Evolutionary conservation across 2,797 vertebrate genomes (phyloP), one percentile per base, ranked within the genome.

Genomic region (Nannoperca australis): DNA sequence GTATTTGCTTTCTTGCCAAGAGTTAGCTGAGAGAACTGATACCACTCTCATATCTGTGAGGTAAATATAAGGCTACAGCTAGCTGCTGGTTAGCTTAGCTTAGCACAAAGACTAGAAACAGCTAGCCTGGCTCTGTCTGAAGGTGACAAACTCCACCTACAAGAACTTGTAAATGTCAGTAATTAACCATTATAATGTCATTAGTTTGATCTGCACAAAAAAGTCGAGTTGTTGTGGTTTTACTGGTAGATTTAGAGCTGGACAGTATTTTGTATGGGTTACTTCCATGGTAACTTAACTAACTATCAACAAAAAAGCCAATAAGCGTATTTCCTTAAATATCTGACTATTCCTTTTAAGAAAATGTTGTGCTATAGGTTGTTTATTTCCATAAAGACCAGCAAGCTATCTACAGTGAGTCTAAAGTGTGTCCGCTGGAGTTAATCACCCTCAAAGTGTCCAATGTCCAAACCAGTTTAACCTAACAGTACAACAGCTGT

Each of bases 401-500:
- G n/a, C 12, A 22, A 20, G 22, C 59, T 44, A 17, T 53, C 30
- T 67, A 1, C 55, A 18, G 13, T 62, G 24, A n/a, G 49, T 51
- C 8, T 50, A 8, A 42, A 65, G 11, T 51, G 61, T 58, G 53
- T 72, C 18, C n/a, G 53, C 18, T 44, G 6, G 51, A 72, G 69
- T 81, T 84, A 80, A 76, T 84, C 69, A 49, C 53, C 45, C 49
- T 66, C 3, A 49, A n/a, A 72, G 78, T 82, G 45, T 71, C 69
- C 54, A 13, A 1, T 79, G 50, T 70, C 72, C 45, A 7, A 34
- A 73, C 32, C 59, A 50, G 73, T 87, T 89, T 78, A 80, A 80
- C 65, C 47, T 49, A 54, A 70, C 34, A 47, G 69, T 58, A 51
- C 0, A 36, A 58, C 58, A n/a, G 32, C 62, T 58, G 73, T 61